These are phyloP conservation scores for Dolichoris vasculosae DNA, from an alignment of 1,140 invertebrate genomes.

Conservation along the genomic window DNA sequence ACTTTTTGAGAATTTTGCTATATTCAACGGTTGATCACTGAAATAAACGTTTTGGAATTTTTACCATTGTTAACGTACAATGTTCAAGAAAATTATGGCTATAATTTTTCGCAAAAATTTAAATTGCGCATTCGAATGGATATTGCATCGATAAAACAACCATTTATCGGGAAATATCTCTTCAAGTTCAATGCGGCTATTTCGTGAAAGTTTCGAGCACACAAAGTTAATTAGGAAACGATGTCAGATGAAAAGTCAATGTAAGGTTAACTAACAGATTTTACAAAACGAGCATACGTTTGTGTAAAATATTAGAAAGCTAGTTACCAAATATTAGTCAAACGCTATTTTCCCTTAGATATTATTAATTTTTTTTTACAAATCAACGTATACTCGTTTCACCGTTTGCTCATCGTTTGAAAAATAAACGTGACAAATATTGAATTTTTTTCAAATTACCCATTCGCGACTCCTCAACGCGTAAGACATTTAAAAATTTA, in stretches of 20 bases:
- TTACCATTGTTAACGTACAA: background rate
- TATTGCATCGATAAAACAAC: background rate
- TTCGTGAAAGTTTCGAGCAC: background rate
- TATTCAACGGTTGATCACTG: background rate
- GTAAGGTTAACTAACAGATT: background rate
- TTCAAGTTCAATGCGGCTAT: background rate
- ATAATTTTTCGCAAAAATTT: too few relatives aligned
- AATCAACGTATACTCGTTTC: background rate
- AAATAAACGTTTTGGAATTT: background rate
- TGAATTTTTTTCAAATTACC: background rate
- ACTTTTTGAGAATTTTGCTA: background rate
- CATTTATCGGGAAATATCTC: background rate
- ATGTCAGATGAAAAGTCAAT: background rate
- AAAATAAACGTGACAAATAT: background rate
- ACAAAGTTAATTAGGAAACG: background rate
- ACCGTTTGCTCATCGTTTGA: background rate
- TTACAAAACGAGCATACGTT: background rate
- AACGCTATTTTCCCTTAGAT: background rate
- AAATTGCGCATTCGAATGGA: too few relatives aligned
- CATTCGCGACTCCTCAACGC: too few relatives aligned
- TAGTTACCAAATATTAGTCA: background rate
- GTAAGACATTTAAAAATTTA: too few relatives aligned
- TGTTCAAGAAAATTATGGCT: too few relatives aligned
- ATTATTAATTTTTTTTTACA: background rate
- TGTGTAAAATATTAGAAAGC: background rate